A percentile compares a stretch with the other conserved stretches of the same genome.
Evolutionary conservation across 2,113 vertebrate species (phyloP).

Genomic region (Mesitornis unicolor): DNA sequence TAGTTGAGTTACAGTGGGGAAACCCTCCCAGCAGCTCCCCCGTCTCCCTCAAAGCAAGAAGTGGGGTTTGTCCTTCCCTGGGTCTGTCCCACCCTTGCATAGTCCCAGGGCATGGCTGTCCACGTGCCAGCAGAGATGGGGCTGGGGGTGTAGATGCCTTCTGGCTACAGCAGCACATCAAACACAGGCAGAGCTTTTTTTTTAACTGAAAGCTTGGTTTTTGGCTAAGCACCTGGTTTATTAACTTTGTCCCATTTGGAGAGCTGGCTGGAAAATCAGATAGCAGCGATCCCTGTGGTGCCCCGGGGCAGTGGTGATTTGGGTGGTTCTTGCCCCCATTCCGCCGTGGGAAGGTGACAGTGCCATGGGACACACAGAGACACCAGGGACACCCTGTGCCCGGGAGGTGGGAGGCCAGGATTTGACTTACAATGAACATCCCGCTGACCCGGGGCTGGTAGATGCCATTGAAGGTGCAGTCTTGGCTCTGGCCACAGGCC

Average conservation of each 20-base stretch:
- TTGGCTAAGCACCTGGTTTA: neutral
- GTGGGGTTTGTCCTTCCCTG: neutral
- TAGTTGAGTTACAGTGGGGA: neutral
- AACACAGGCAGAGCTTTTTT: neutral
- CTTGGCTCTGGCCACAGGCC: neutral
- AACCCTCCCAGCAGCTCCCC: accelerated
- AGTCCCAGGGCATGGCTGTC: neutral
- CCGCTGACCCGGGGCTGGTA: slow-evolving; percentile 70
- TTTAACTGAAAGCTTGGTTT: neutral
- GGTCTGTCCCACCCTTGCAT: neutral
- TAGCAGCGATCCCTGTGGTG: neutral
- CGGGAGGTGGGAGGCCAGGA: accelerated
- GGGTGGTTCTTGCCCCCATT: neutral
- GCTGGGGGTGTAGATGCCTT: neutral
- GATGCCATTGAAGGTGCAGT: slow-evolving; percentile 70
- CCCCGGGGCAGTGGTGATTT: neutral
- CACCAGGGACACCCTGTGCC: neutral
- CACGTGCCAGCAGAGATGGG: neutral
- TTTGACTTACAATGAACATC: slow-evolving; percentile 72
- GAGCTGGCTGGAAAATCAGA: neutral
- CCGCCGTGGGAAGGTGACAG: neutral
- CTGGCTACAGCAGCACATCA: neutral
- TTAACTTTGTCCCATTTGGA: neutral
- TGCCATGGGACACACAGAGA: accelerated
- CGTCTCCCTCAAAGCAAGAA: accelerated